Conservation (phyloP, 2,797 vertebrate genomes). For the Alca torda region DNA sequence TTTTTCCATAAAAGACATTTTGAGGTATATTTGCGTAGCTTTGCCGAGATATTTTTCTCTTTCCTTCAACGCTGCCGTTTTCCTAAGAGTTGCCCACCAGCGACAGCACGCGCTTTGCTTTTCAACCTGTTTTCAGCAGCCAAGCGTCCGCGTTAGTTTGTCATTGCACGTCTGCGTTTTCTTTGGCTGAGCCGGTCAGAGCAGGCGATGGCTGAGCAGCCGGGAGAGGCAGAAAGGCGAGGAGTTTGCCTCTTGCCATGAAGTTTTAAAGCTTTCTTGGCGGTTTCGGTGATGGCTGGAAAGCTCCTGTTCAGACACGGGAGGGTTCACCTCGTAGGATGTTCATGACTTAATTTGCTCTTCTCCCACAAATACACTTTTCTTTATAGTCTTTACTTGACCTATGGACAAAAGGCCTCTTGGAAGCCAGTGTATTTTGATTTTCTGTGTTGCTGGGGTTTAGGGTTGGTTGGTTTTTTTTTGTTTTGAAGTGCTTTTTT, state of each 20-base stretch:
- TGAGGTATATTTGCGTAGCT: background rate
- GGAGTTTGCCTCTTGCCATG: background rate
- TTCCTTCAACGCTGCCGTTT: background rate
- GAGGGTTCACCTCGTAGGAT: background rate
- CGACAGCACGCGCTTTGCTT: background rate
- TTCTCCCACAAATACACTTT: background rate
- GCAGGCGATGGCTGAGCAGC: background rate
- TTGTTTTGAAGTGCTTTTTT: background rate
- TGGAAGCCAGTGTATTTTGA: background rate
- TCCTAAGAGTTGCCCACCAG: background rate
- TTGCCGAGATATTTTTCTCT: background rate
- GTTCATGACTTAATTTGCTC: background rate
- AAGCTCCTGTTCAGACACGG: background rate
- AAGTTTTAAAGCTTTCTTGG: background rate
- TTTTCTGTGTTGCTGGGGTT: background rate
- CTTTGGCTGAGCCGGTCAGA: background rate
- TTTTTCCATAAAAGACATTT: background rate
- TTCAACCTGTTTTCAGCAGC: background rate
- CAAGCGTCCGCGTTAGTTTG: background rate
- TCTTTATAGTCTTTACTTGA: background rate
- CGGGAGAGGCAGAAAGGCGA: background rate
- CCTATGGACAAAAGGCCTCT: background rate
- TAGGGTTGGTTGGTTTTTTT: background rate
- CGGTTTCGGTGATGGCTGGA: background rate
- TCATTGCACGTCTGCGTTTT: accelerated